Evolutionary conservation across 2,113 vertebrate genomes (phyloP).

Genomic region (Scortum barcoo): DNA sequence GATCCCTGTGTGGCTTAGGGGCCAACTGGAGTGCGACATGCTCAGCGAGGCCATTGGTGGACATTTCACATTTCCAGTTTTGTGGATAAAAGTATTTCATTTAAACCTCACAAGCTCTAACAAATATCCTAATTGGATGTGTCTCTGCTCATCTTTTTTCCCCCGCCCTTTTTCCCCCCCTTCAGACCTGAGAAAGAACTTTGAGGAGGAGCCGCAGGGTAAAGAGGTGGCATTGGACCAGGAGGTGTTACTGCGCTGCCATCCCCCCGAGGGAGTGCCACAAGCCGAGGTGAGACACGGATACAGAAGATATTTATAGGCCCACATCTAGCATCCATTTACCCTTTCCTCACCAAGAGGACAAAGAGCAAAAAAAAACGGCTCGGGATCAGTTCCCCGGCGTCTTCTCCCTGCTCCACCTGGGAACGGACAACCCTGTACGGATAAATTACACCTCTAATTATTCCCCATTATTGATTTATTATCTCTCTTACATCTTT

Average conservation of each 20-base stretch:
- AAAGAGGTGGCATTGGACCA: slow-evolving; percentile 96
- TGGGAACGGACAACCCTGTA: slow-evolving; percentile 40
- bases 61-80: slow-evolving; percentile 59
- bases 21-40: slow-evolving; percentile 70
- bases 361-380: slow-evolving; percentile 66
- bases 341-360: slow-evolving; percentile 68
- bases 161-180: neutral
- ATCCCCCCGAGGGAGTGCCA: slow-evolving; percentile 95
- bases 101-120: slow-evolving; percentile 29
- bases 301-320: slow-evolving; percentile 77
- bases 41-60: slow-evolving; percentile 41
- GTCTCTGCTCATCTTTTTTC: slow-evolving; percentile 12
- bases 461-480: slow-evolving; percentile 82
- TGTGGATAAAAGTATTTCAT: slow-evolving; percentile 24
- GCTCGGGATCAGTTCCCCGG: slow-evolving; percentile 41
- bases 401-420: slow-evolving; percentile 26
- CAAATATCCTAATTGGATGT: slow-evolving; percentile 64
- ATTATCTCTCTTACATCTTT: slow-evolving; percentile 77
- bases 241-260: slow-evolving; percentile 94
- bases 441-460: slow-evolving; percentile 82
- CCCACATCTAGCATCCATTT: slow-evolving; percentile 64
- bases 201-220: slow-evolving; percentile 94
- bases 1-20: slow-evolving; percentile 74
- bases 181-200: slow-evolving; percentile 97
- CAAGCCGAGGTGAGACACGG: slow-evolving; percentile 91